Percentiles rank a stretch among this genome's conserved stretches.
These are phyloP conservation scores for Pseudochirops cupreus DNA, from an alignment of 2,797 vertebrate species.

Conservation along the genomic window DNA sequence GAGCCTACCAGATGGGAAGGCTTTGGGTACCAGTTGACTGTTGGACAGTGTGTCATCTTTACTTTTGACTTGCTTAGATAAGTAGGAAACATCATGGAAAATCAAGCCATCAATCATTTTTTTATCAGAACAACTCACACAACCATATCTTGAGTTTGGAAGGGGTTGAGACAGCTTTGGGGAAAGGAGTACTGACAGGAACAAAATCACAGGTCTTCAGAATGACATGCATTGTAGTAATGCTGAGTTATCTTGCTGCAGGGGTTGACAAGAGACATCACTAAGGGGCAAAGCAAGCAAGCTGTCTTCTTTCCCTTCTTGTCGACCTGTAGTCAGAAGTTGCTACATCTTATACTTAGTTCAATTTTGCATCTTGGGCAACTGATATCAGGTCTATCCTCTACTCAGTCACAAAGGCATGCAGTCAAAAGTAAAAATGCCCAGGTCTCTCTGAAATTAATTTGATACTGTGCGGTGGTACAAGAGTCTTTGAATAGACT, in stretches of 20 bases:
- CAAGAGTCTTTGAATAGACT: neutral
- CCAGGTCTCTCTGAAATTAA: neutral
- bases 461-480: neutral
- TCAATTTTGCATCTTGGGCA: slow-evolving; percentile 23
- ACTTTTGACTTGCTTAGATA: neutral
- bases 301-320: neutral
- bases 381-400: neutral
- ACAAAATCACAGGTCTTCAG: neutral
- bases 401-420: neutral
- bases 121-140: neutral
- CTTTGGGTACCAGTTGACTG: neutral
- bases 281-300: neutral
- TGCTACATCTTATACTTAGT: neutral
- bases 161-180: neutral
- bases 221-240: neutral
- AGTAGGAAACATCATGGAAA: neutral
- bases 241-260: neutral
- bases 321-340: neutral
- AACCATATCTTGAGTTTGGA: neutral
- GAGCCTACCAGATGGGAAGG: neutral
- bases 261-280: neutral
- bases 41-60: neutral
- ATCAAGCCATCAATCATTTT: neutral
- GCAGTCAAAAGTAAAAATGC: neutral
- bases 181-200: neutral